Evolutionary conservation across 2,113 vertebrate species (phyloP).

Genomic region (Sardina pilchardus): DNA sequence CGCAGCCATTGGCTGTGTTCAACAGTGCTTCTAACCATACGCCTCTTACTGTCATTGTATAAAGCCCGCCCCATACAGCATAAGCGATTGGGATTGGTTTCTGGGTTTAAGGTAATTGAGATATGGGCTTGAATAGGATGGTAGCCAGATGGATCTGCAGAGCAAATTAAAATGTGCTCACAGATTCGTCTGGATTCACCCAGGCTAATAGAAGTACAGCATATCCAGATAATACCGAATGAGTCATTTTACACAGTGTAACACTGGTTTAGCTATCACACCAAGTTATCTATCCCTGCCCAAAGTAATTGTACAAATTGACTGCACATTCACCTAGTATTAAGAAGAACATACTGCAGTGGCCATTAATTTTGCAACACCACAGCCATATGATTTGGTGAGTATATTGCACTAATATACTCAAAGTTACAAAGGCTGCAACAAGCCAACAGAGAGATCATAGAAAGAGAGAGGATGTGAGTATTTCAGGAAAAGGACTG

Average conservation of each 20-base stretch:
- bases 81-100: no score
- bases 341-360: neutral
- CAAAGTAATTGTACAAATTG: neutral
- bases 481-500: neutral
- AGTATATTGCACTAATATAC: neutral
- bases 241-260: neutral
- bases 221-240: neutral
- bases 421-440: neutral
- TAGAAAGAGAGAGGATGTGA: neutral
- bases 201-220: no score
- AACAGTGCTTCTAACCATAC: no score
- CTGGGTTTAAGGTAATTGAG: no score
- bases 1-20: no score
- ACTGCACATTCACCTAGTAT: neutral
- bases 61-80: no score
- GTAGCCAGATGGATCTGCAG: no score
- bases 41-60: no score
- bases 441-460: neutral
- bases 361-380: neutral
- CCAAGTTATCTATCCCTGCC: neutral
- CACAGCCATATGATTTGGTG: neutral
- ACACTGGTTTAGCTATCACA: neutral
- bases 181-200: no score
- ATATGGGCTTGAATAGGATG: no score
- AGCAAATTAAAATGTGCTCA: no score